Conservation (phyloP, 2,888 invertebrate species). For the Lissonota sp. region DNA sequence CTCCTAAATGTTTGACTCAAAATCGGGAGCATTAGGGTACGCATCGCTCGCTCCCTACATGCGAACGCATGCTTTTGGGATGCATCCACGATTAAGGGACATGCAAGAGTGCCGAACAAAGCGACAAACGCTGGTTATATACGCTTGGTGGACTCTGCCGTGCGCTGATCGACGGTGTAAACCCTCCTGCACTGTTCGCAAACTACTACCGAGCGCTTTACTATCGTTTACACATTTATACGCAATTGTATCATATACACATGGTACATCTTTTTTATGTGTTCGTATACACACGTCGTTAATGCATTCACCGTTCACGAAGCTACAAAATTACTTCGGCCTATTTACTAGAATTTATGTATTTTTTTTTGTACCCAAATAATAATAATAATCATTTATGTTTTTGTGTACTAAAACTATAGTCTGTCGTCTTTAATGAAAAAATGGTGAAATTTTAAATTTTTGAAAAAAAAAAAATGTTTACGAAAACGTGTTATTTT, state of each 20-base stretch:
- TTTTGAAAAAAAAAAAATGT: too few relatives aligned
- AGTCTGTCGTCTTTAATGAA: too few relatives aligned
- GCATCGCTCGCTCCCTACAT: constrained; percentile 13
- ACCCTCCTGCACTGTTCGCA: constrained; percentile 52
- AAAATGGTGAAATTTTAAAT: too few relatives aligned
- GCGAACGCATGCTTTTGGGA: constrained; percentile 44
- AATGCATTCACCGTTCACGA: constrained; percentile 57
- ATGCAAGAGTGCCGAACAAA: not conserved
- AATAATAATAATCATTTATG: too few relatives aligned
- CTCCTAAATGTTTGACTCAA: constrained; percentile 71
- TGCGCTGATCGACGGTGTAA: constrained; percentile 62
- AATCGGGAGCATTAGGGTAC: constrained; percentile 43
- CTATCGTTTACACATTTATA: constrained; percentile 12
- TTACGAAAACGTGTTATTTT: too few relatives aligned
- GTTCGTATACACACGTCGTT: constrained; percentile 43
- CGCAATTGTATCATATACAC: constrained; percentile 13
- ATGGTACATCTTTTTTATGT: not conserved
- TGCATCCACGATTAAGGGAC: constrained; percentile 17
- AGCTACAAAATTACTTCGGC: constrained; percentile 63
- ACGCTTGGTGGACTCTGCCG: constrained; percentile 20
- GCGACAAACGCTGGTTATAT: not conserved
- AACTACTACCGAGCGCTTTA: constrained; percentile 30
- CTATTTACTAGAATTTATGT: constrained; percentile 46
- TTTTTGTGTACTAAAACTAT: too few relatives aligned
- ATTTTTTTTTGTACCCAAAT: too few relatives aligned